Evolutionary conservation across 2,888 invertebrate genomes (phyloP).

Genomic region (Neoaliturus tenellus): DNA sequence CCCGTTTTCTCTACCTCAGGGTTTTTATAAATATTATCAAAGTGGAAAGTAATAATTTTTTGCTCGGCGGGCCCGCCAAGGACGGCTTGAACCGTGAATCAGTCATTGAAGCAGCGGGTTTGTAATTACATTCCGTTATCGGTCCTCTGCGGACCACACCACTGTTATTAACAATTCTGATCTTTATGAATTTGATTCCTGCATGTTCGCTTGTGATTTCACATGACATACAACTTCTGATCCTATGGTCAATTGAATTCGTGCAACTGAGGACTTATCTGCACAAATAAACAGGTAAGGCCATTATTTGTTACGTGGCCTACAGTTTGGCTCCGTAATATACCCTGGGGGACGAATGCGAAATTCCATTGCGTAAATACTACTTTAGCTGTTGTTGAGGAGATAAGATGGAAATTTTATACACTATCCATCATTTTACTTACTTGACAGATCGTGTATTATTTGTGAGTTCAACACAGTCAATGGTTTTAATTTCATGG

Average conservation of each 20-base stretch:
- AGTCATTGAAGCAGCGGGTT: background rate
- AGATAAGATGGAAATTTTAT: no score
- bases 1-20: no score
- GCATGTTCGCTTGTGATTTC: constrained; percentile 8
- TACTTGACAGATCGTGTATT: no score
- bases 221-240: background rate
- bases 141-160: background rate
- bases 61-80: background rate
- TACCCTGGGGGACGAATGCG: background rate
- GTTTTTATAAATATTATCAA: background rate
- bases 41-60: background rate
- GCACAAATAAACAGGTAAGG: background rate
- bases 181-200: constrained; percentile 22
- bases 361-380: background rate
- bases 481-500: no score
- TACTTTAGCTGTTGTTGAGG: no score
- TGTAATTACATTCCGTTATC: background rate
- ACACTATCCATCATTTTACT: no score
- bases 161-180: constrained; percentile 1
- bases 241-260: constrained; percentile 17
- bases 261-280: constrained; percentile 3
- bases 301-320: background rate
- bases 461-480: no score
- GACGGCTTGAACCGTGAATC: background rate
- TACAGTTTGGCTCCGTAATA: background rate